phyloP scores from a whole-genome alignment of 92 coral and sea anemone species.

The Desmophyllum pertusum region DNA sequence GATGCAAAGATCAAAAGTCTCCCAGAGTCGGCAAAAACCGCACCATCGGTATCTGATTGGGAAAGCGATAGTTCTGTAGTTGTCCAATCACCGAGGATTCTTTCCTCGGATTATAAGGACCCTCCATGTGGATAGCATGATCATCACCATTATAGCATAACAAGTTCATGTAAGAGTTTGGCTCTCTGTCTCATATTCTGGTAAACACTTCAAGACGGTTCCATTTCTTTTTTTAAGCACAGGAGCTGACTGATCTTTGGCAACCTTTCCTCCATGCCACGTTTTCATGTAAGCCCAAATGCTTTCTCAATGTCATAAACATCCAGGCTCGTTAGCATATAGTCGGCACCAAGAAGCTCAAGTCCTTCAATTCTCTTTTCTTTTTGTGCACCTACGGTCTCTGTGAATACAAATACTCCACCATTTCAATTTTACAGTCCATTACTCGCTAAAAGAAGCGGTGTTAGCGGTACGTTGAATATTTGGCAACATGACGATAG shows the following conservation, averaged over 20 bases:
- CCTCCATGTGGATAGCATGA: constrained; percentile 81
- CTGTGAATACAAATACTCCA: constrained; percentile 61
- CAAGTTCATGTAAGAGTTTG: constrained; percentile 63
- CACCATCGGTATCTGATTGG: constrained; percentile 75
- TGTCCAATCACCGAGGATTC: constrained; percentile 66
- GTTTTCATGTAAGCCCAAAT: constrained; percentile 52
- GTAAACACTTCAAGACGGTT: constrained; percentile 69
- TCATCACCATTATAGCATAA: constrained; percentile 40
- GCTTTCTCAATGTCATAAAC: constrained; percentile 59
- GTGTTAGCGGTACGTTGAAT: constrained; percentile 63
- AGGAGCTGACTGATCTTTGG: constrained; percentile 11
- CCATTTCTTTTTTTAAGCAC: constrained; percentile 41
- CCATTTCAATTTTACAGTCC: constrained; percentile 66
- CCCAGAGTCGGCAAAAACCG: constrained; percentile 77
- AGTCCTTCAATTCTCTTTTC: constrained; percentile 51
- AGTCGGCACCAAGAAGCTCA: constrained; percentile 78
- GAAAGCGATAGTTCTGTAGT: constrained; percentile 55
- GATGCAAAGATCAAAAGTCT: constrained; percentile 69
- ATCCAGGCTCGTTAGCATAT: constrained; percentile 74
- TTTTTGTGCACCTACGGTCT: constrained; percentile 49
- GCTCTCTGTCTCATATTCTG: constrained; percentile 70
- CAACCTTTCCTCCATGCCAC: constrained; percentile 66
- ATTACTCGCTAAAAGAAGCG: constrained; percentile 68
- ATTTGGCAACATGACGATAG: constrained; percentile 55
- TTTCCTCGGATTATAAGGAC: constrained; percentile 73